Evolutionary conservation across 1,140 invertebrate species (phyloP).

Genomic region (Lepidurus couesii): DNA sequence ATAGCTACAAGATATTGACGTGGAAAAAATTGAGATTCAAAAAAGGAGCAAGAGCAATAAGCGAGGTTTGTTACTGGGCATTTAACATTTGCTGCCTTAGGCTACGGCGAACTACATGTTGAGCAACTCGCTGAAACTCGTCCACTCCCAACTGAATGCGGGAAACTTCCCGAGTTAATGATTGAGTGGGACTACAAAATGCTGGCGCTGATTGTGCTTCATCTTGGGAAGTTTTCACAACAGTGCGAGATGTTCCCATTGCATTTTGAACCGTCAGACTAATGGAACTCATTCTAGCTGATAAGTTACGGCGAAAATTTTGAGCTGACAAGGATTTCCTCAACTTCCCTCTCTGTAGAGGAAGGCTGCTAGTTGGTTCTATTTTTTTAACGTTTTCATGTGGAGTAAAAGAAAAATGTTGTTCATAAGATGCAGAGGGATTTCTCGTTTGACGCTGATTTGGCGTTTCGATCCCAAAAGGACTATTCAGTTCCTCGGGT

Average conservation of each 20-base stretch:
- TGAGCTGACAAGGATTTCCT: conserved; percentile 18
- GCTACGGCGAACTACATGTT: conserved; percentile 31
- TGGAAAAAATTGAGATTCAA: conserved; percentile 21
- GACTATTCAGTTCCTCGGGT: conserved; percentile 58
- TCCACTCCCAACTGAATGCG: conserved; percentile 31
- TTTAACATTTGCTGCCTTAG: conserved; percentile 32
- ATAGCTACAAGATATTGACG: background rate
- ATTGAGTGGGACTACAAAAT: conserved; percentile 24
- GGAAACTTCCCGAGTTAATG: conserved; percentile 30
- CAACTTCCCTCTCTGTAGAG: conserved; percentile 9
- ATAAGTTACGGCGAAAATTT: background rate
- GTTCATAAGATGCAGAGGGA: conserved; percentile 7
- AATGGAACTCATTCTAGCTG: conserved; percentile 3
- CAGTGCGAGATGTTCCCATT: background rate
- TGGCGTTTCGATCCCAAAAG: conserved; percentile 57
- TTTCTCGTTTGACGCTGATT: conserved; percentile 28
- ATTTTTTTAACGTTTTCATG: conserved; percentile 38
- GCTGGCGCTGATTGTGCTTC: background rate
- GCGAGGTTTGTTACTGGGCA: conserved; percentile 24
- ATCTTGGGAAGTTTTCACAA: background rate
- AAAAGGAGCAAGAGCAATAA: background rate
- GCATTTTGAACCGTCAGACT: conserved; percentile 27
- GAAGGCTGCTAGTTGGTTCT: conserved; percentile 28
- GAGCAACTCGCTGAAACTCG: conserved; percentile 33
- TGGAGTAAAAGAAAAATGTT: conserved; percentile 27